Evolutionary conservation across 2,797 vertebrate species (phyloP).

Genomic region (Periparus ater): DNA sequence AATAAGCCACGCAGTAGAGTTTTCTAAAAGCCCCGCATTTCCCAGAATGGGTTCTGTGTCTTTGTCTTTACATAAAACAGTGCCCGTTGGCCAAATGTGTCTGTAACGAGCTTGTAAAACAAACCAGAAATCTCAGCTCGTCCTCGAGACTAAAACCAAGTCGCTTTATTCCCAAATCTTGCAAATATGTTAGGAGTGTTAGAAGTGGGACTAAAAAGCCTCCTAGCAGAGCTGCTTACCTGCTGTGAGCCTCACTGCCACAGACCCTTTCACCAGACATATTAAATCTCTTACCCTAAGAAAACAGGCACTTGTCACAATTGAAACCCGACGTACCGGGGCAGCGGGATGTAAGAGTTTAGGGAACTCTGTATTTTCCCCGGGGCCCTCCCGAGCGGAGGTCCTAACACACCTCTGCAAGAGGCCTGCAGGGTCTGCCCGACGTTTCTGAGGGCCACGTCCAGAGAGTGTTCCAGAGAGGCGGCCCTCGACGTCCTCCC

Average conservation of each 20-base stretch:
- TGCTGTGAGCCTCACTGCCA: slow-evolving; percentile 51
- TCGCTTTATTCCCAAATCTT: slow-evolving; percentile 42
- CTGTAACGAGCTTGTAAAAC: slow-evolving; percentile 55
- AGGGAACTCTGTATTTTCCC: not conserved
- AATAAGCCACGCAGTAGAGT: not conserved
- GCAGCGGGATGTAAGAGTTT: not conserved
- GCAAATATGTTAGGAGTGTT: slow-evolving; percentile 36
- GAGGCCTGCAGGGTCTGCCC: not conserved
- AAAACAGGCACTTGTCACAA: slow-evolving; percentile 67
- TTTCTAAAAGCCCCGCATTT: slow-evolving; percentile 1
- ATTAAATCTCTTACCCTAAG: slow-evolving; percentile 70
- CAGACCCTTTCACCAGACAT: slow-evolving; percentile 44
- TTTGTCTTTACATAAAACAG: slow-evolving; percentile 23
- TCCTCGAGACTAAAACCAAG: slow-evolving; percentile 10
- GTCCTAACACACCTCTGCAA: not conserved
- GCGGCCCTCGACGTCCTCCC: not conserved
- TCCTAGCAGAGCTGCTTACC: slow-evolving; percentile 43
- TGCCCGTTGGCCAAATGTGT: slow-evolving; percentile 50
- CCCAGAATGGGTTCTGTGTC: not conserved
- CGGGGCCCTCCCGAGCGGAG: not conserved
- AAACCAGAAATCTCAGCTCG: slow-evolving; percentile 43
- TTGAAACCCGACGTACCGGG: slow-evolving; percentile 41
- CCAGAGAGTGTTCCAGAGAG: not conserved
- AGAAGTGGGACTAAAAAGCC: slow-evolving; percentile 38
- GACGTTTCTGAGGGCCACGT: not conserved